Evolutionary conservation across 2,113 vertebrate genomes (phyloP), one percentile per base, ranked within the genome.

Genomic region (Cynoglossus semilaevis): DNA sequence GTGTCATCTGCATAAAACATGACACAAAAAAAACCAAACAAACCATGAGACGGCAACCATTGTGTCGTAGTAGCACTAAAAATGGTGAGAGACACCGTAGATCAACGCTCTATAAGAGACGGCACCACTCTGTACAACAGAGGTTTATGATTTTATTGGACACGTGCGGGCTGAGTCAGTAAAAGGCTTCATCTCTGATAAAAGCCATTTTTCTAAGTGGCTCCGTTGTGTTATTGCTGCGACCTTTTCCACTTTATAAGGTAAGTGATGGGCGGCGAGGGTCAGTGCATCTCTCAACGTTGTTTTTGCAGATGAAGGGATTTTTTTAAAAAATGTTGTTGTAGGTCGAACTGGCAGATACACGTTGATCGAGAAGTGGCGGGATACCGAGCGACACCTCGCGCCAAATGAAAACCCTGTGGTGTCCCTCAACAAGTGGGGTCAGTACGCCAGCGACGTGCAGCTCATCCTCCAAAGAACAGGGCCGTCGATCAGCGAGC

Each of bases 361-460:
- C 79, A 94, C 95, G 1, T 88, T 98, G 59, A 96, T 98, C 47
- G 96, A 98, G 79, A 96, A 95, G 83, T 98, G 95, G 96, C 90
- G 95, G 59, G 95, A 97, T 50, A 96, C 94, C 0, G 95, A 98
- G 55, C 87, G 96, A 41, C 94, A 97, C 71, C 77, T 98, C 77
- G 92, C 95, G 0, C 96, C 96, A 0, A 90, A 95, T 5, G 96
- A 98, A 58, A 97, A 94, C 64, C 96, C 95, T 0, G 92, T 98
- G 62, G 92, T 95, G 38, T 97, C 96, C 14, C 89, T 98, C 48
- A 98, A 97, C 87, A 98, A 97, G 70, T 98, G 96, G 96, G 96
- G 96, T 0, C 96, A 97, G 73, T 97, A 98, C 41, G 95, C 95
- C 15, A 94, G 93, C 36, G 96, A 98, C 1, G 95, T 98, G 16